These are phyloP conservation scores for Dorcus parallelipipedus DNA, from an alignment of 2,888 invertebrate species.

Conservation along the genomic window DNA sequence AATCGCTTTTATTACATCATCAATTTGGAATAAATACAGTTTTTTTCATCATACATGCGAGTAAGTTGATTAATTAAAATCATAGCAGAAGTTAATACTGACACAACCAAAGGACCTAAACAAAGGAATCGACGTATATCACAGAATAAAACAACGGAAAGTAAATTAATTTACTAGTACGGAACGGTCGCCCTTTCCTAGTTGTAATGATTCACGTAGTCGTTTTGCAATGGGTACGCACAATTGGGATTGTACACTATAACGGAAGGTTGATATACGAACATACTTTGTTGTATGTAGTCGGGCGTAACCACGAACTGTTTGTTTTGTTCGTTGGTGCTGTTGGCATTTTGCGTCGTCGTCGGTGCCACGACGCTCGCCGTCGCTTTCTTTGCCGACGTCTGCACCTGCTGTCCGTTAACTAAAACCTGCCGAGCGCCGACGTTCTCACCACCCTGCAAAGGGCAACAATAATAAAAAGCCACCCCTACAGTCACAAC, in stretches of 20 bases:
- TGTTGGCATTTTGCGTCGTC: constrained; percentile 28
- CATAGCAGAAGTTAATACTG: neutral
- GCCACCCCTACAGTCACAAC: too few relatives aligned
- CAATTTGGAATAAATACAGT: constrained; percentile 12
- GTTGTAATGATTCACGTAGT: constrained; percentile 29
- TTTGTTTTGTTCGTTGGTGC: constrained; percentile 44
- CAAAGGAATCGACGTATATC: constrained; percentile 1
- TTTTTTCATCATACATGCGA: neutral
- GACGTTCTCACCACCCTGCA: constrained; percentile 12
- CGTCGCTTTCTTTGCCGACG: constrained; percentile 43
- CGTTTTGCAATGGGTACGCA: constrained; percentile 50
- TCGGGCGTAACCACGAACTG: constrained; percentile 88
- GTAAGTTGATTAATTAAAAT: neutral
- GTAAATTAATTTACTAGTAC: constrained; percentile 2
- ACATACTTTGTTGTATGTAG: constrained; percentile 91
- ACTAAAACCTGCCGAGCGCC: constrained; percentile 39
- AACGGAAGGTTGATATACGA: constrained; percentile 48
- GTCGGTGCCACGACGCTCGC: constrained; percentile 22
- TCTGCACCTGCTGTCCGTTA: constrained; percentile 40
- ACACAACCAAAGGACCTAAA: neutral
- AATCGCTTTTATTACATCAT: constrained; percentile 19
- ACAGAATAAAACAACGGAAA: constrained; percentile 15
- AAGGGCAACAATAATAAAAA: constrained; percentile 4
- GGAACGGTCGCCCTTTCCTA: constrained; percentile 11
- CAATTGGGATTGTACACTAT: constrained; percentile 49